A percentile compares a stretch with the other conserved stretches of the same genome.
Evolutionary conservation across 2,113 vertebrate species (phyloP).

Genomic region (Galeopterus variegatus): DNA sequence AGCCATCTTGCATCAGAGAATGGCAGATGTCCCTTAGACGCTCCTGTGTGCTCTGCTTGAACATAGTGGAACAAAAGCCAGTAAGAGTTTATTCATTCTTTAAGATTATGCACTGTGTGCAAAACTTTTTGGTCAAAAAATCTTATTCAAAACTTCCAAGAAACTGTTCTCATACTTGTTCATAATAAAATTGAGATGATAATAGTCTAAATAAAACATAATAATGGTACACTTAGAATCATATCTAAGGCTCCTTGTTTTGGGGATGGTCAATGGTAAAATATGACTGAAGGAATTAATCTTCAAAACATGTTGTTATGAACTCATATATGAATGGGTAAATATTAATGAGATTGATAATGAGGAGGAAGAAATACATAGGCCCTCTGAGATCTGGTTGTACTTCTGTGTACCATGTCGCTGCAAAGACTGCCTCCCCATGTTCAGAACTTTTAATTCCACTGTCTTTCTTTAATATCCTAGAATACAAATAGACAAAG

Average conservation of each 20-base stretch:
- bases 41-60: not conserved
- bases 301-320: not conserved
- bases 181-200: not conserved
- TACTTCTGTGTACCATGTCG: rapidly evolving
- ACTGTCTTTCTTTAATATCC: not conserved
- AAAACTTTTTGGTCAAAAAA: not conserved
- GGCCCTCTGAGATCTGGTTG: not conserved
- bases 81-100: not conserved
- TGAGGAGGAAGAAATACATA: not conserved
- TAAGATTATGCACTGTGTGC: not conserved
- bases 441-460: rapidly evolving
- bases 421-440: not conserved
- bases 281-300: not conserved
- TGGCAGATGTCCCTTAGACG: rapidly evolving
- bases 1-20: not conserved
- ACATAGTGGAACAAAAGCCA: not conserved
- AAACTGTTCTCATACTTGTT: not conserved
- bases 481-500: not conserved
- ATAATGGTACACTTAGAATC: not conserved
- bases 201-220: not conserved
- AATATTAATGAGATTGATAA: not conserved
- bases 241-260: not conserved
- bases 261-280: not conserved
- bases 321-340: not conserved
- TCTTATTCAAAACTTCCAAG: not conserved